A percentile compares a stretch with the other conserved stretches of the same genome.
Evolutionary conservation across 2,888 invertebrate genomes (phyloP).

Genomic region (Masnerella sp.): DNA sequence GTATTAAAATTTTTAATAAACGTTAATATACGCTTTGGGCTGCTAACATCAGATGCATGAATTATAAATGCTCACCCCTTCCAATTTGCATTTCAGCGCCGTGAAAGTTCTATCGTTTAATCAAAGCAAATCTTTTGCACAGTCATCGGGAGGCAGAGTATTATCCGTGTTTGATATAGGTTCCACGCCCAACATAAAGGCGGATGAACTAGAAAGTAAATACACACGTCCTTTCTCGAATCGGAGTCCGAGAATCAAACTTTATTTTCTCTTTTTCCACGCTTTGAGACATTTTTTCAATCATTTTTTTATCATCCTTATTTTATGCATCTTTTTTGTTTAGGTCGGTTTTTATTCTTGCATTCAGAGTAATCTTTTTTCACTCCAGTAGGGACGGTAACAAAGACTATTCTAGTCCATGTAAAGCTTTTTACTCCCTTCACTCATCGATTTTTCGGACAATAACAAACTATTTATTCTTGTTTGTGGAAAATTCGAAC

Average conservation of each 20-base stretch:
- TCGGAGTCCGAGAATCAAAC: constrained; percentile 39
- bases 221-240: constrained; percentile 53
- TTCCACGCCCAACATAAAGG: constrained; percentile 63
- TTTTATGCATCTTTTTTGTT: constrained; percentile 9
- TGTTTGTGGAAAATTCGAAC: constrained; percentile 32
- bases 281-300: constrained; percentile 6
- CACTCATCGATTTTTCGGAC: constrained; percentile 50
- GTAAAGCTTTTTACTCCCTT: constrained; percentile 59
- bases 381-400: constrained; percentile 42
- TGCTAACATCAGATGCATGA: no score
- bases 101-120: constrained; percentile 56
- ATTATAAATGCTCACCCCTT: no score
- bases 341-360: constrained; percentile 30
- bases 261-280: constrained; percentile 13
- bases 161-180: constrained; percentile 52
- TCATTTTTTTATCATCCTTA: constrained; percentile 6
- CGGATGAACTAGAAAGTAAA: constrained; percentile 60
- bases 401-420: constrained; percentile 60
- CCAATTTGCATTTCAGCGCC: constrained; percentile 33
- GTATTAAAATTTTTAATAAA: no score
- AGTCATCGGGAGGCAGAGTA: constrained; percentile 61
- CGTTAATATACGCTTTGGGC: no score
- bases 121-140: constrained; percentile 56
- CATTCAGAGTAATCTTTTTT: constrained; percentile 52
- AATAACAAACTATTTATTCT: constrained; percentile 60